Base-by-base conservation (phyloP, 2,113 vertebrate genomes). In the Ivindomyrus marchei region DNA sequence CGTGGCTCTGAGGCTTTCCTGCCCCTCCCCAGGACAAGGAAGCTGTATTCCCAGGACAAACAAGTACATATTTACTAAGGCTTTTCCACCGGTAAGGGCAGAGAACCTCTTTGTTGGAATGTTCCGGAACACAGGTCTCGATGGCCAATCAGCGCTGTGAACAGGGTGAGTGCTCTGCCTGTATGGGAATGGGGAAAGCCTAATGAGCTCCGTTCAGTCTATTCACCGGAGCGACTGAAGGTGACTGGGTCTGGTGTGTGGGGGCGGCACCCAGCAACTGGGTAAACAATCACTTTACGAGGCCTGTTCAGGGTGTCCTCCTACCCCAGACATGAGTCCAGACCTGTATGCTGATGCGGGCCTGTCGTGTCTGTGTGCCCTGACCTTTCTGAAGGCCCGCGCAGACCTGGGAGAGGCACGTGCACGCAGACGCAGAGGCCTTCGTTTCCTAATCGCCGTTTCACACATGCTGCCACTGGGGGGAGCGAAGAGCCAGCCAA, bases 41-140 rank as follows among this genome's bases (percentile, higher is more conserved):
- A 95, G 94, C 96, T 96, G 95, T 95, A 94, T 95, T 94, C 93
- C 92, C 94, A 92, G 93, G 94, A 95, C 95, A 96, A 95, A 95
- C 94, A 94, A 92, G 93, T 93, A 92, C 93, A 91, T 96, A 96
- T 96, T 96, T 96, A 95, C 96, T 95, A 94, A 95, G 92, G 92
- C 93, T 94, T 94, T 42, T 84, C 80, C 80, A 24, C 19, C 11
- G 31, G 15, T 21, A 50, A 46, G 19, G 70, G 85, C 88, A 90
- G 53, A 50, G 52, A 88, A 89, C 90, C 90, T 89, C 91, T 77
- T 88, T 88, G 56, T 89, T 84, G 88, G 88, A 88, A 89, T 86
- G 90, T 91, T 85, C 53, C 50, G 83, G 85, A 85, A 89, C 87
- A 36, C 21, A 0, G 31, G 19, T 11, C 6, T 45, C 24, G 42